Conservation (phyloP, 2,888 invertebrate genomes). For the Drosophila melanocephala region DNA sequence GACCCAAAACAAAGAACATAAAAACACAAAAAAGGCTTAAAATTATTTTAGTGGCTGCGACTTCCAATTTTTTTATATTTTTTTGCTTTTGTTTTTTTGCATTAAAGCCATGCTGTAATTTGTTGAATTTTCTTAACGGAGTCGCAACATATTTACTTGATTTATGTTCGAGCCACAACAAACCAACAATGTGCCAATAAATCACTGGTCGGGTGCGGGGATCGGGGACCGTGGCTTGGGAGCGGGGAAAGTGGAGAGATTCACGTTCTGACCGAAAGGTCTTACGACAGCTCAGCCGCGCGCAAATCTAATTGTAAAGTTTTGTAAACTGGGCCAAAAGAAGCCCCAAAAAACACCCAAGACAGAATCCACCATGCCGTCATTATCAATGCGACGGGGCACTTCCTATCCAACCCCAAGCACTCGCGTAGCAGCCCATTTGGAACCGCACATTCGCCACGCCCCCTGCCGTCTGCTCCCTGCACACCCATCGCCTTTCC, state of each 20-base stretch:
- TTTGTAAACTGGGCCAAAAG: slow-evolving; percentile 63
- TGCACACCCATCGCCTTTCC: not conserved
- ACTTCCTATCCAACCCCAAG: slow-evolving; percentile 5
- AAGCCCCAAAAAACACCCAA: slow-evolving; percentile 39
- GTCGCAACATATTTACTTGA: slow-evolving; percentile 66
- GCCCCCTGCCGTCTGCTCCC: not conserved
- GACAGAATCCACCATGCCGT: slow-evolving; percentile 53
- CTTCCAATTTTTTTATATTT: not conserved
- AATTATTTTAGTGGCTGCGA: slow-evolving; percentile 33
- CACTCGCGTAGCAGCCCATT: slow-evolving; percentile 19
- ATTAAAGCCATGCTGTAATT: slow-evolving; percentile 32
- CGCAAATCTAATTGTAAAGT: slow-evolving; percentile 77
- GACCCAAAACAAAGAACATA: slow-evolving; percentile 17
- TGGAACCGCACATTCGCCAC: slow-evolving; percentile 40
- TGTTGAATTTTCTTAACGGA: slow-evolving; percentile 43
- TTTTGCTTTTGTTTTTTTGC: not conserved
- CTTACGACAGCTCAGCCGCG: slow-evolving; percentile 50
- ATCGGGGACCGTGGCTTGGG: not conserved
- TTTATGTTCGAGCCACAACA: slow-evolving; percentile 55
- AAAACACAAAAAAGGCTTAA: slow-evolving; percentile 15
- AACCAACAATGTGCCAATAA: slow-evolving; percentile 69
- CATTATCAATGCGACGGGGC: slow-evolving; percentile 62
- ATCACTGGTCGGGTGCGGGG: slow-evolving; percentile 31
- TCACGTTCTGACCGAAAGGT: slow-evolving; percentile 42
- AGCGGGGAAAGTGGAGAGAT: not conserved